Evolutionary conservation across 2,797 vertebrate genomes (phyloP), one percentile per base, ranked within the genome.

Genomic region (Cyprinella venusta): DNA sequence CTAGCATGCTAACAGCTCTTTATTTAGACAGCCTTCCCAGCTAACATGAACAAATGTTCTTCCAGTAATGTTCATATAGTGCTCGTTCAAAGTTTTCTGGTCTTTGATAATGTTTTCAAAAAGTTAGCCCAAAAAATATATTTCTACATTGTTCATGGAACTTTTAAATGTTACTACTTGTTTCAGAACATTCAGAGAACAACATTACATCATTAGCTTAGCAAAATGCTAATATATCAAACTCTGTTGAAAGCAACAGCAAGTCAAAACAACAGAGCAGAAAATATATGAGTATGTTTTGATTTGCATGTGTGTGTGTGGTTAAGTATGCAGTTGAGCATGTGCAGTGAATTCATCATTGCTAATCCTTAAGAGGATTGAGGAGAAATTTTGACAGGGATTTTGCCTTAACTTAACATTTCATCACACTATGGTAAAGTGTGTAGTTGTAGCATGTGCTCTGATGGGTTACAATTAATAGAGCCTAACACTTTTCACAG

Each of bases 311-410:
- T 45, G 12, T 2, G 45, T 59, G 9, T 78, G 56, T 6, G 42
- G 13, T 2, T 40, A 30, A 8, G 40, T 3, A 18, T 68, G 38
- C 50, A 24, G 18, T 36, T 70, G 12, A 72, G 26, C 40, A 38
- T 38, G 19, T 78, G 30, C 59, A 68, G 40, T 59, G 52, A 50
- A 24, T 63, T 63, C 82, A 78, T 68, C 50, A 30, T 5, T 48
- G 69, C 75, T 78, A 84, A 86, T 81, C 79, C 75, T 18, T 84
- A 86, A 84, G 61, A 78, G 40, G 74, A 84, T 86, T 86, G 54
- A 33, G n/a, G 2, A 48, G 38, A 77, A 67, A 52, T 63, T 63
- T n/a, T 80, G 71, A 78, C 48, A 65, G 59, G 50, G 18, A 68
- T 81, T 78, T 81, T 40, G 48, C 72, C 18, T 36, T 68, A 64